A percentile compares a stretch with the other conserved stretches of the same genome.
Evolutionary conservation across 53 echinoderm and acorn worm species (phyloP).

Genomic region (Arbacia lixula): DNA sequence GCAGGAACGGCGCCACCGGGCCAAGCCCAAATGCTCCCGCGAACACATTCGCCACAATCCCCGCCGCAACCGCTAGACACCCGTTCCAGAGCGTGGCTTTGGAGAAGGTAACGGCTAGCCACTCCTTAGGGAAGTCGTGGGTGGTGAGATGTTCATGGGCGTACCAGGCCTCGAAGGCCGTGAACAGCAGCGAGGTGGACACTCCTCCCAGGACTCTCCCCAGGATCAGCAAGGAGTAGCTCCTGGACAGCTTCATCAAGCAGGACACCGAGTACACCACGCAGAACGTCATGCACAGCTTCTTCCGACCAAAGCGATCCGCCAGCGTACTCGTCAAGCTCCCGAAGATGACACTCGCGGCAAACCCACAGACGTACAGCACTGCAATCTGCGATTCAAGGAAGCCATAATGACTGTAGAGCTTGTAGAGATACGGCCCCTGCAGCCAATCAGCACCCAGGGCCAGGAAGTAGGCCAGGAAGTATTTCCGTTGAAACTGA

Average conservation of each 20-base stretch:
- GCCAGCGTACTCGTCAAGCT: constrained; percentile 83
- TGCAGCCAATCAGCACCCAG: constrained; percentile 94
- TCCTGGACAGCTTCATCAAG: constrained; percentile 84
- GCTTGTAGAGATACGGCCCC: constrained; percentile 96
- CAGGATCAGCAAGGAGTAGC: constrained; percentile 78
- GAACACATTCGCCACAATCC: constrained; percentile 82
- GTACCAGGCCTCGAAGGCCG: constrained; percentile 98
- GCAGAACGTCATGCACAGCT: constrained; percentile 94
- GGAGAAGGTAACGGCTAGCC: constrained; percentile 90
- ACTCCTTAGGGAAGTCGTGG: constrained; percentile 97
- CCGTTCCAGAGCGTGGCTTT: constrained; percentile 96
- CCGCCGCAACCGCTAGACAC: constrained; percentile 81
- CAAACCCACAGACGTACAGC: constrained; percentile 96
- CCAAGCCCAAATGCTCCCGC: constrained; percentile 76
- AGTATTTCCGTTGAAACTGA: constrained; percentile 89
- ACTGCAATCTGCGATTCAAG: constrained; percentile 96
- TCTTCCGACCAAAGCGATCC: constrained; percentile 86
- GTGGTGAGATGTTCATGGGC: constrained; percentile 92
- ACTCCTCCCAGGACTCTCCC: constrained; percentile 90
- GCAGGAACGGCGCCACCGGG: constrained; percentile 88
- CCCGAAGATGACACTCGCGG: constrained; percentile 88
- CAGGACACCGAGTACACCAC: constrained; percentile 93
- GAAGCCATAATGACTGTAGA: constrained; percentile 93
- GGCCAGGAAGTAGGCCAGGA: constrained; percentile 92
- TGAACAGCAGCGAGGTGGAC: constrained; percentile 92